Conservation (phyloP, 2,113 vertebrate species). For the Corvus hawaiiensis region DNA sequence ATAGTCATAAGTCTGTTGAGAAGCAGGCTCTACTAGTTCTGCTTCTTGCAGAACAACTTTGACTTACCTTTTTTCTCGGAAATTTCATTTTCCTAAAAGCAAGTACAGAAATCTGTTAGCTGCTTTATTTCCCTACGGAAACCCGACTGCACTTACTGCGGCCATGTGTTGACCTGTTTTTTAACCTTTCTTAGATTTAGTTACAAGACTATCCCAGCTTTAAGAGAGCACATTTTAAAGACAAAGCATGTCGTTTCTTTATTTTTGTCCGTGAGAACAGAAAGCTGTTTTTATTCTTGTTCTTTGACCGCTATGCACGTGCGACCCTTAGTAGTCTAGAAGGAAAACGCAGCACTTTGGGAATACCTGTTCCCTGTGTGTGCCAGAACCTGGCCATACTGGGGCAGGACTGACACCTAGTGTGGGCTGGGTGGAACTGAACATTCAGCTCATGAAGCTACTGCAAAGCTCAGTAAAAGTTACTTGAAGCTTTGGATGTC, state of each 20-base stretch:
- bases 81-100: not conserved
- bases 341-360: fast-evolving
- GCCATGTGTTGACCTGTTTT: fast-evolving
- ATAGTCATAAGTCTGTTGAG: not conserved
- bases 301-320: fast-evolving
- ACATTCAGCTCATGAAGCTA: not conserved
- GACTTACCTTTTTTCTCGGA: not conserved
- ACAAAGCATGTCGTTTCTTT: fast-evolving
- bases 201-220: not conserved
- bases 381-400: fast-evolving
- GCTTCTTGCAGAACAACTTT: not conserved
- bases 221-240: not conserved
- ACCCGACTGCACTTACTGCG: not conserved
- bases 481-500: not conserved
- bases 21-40: not conserved
- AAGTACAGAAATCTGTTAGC: not conserved
- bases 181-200: not conserved
- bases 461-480: not conserved
- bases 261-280: fast-evolving
- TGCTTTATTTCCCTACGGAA: not conserved
- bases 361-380: fast-evolving
- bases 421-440: not conserved
- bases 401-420: conserved; percentile 31
- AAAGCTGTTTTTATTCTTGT: not conserved
- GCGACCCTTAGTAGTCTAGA: fast-evolving